These are phyloP conservation scores for Tribolium madens DNA, from an alignment of 1,140 invertebrate genomes.

Conservation along the genomic window DNA sequence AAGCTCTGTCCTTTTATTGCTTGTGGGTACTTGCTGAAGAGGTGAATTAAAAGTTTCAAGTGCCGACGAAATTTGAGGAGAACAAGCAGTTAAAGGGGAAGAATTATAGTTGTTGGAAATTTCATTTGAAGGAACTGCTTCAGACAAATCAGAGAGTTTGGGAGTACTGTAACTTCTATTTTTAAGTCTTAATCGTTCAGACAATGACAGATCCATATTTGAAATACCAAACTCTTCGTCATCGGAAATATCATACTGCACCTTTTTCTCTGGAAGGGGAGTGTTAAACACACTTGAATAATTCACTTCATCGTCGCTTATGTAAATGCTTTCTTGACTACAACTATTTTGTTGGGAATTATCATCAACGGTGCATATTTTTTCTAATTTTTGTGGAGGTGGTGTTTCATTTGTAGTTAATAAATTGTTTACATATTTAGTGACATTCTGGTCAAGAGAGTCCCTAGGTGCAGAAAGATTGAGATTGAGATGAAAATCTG, in stretches of 20 bases:
- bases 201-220: not conserved
- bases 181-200: conserved; percentile 32
- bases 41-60: conserved; percentile 49
- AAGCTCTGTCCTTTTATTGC: not conserved
- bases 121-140: too few relatives aligned
- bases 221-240: conserved; percentile 2
- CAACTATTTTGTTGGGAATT: conserved; percentile 17
- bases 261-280: conserved; percentile 4
- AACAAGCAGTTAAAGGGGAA: conserved; percentile 45
- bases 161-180: not conserved
- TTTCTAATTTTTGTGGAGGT: not conserved
- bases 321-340: conserved; percentile 52
- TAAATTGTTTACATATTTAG: conserved; percentile 50
- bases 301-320: conserved; percentile 61
- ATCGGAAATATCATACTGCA: conserved; percentile 6
- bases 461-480: not conserved
- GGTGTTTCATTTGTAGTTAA: not conserved
- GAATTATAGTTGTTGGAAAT: conserved; percentile 58
- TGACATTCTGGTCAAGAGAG: conserved; percentile 41
- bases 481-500: not conserved
- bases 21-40: not conserved
- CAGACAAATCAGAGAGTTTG: not conserved
- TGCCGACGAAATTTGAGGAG: too few relatives aligned
- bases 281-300: conserved; percentile 55
- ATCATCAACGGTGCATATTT: not conserved